Evolutionary conservation across 2,113 vertebrate genomes (phyloP), one percentile per base, ranked within the genome.

Genomic region (Arothron firmamentum): DNA sequence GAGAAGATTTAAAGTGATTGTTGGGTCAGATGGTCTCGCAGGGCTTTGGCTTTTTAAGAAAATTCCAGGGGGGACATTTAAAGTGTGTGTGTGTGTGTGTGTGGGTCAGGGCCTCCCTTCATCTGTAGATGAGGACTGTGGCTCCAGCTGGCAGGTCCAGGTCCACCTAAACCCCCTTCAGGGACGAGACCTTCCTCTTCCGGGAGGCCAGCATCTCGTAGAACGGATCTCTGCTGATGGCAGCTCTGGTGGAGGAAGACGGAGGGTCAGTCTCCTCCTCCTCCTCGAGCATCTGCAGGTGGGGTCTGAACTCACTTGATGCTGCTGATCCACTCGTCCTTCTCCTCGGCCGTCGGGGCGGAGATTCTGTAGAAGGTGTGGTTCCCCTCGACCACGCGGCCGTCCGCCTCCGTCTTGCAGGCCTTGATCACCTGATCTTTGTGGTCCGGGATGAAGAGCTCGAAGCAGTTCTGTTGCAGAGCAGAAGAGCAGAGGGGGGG

Each of bases 391-490:
- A 99, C 97, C 21, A 99, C 96, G 0, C 96, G 94, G 1, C 96
- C 97, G 0, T 98, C 97, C 0, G 96, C 97, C 82, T 99, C 97
- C 0, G 96, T 99, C 91, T 99, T 99, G 52, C 97, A 99, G 38
- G 97, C 97, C 59, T 99, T 99, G 81, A 99, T 99, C 67, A 98
- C 94, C 80, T 98, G 97, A 88, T 98, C 96, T 75, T 94, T 99
- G 75, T 94, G 96, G 88, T 98, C 95, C 0, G 96, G 93, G 83
- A 99, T 97, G 78, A 93, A 99, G 46, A 99, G 94, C 87, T 99
- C 97, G 3, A 99, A 99, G 88, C 96, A 98, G 90, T 99, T 98
- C 97, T 99, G 89, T 25, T 41, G 53, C 13, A 47, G 21, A 73
- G 42, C n/a, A 23, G 17, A 54, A 12, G 15, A 49, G 6, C 25